These are phyloP conservation scores for Stenopsyche tienmushanensis DNA, from an alignment of 1,140 invertebrate species.

Conservation along the genomic window DNA sequence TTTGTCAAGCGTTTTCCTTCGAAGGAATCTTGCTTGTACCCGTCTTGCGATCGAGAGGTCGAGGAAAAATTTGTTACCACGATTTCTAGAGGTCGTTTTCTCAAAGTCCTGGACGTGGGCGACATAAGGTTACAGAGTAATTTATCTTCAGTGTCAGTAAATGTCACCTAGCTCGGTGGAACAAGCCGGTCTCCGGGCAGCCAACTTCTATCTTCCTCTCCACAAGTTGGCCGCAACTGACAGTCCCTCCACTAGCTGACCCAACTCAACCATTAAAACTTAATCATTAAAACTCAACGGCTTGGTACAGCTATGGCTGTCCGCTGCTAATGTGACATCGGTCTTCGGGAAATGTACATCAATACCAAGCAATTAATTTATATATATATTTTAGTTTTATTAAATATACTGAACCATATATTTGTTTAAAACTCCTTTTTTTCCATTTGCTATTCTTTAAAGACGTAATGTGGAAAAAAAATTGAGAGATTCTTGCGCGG, in stretches of 20 bases:
- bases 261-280: conserved; percentile 21
- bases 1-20: too few species aligned
- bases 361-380: too few species aligned
- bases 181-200: neutral
- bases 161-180: conserved; percentile 5
- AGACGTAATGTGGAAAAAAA: too few species aligned
- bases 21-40: too few species aligned
- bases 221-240: conserved; percentile 9
- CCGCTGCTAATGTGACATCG: neutral
- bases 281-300: conserved; percentile 18
- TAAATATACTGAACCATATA: too few species aligned
- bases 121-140: neutral
- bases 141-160: conserved; percentile 18
- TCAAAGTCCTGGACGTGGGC: neutral
- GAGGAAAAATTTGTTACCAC: too few species aligned
- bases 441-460: too few species aligned
- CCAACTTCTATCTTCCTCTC: conserved; percentile 1
- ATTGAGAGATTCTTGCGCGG: too few species aligned
- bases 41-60: too few species aligned
- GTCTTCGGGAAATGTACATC: neutral
- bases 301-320: neutral
- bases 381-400: too few species aligned
- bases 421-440: too few species aligned
- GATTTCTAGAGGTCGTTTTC: too few species aligned
- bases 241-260: neutral